phyloP scores from a whole-genome alignment of 2,113 vertebrate genomes.

The Oreochromis niloticus region DNA sequence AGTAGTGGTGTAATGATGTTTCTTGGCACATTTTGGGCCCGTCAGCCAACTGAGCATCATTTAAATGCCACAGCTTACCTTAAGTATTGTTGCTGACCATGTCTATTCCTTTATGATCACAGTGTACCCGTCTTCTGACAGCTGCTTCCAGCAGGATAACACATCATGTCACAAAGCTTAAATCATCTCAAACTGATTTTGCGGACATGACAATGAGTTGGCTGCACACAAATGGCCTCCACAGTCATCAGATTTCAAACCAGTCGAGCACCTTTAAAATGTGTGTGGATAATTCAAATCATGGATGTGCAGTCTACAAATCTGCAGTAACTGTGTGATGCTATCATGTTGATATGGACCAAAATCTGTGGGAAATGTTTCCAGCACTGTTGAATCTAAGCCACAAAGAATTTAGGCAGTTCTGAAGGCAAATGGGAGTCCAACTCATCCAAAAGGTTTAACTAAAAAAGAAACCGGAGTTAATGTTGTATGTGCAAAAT shows the following conservation, averaged over 20 bases:
- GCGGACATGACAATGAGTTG: background rate
- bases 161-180: background rate
- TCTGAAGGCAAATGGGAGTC: background rate
- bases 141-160: background rate
- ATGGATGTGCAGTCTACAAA: background rate
- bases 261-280: background rate
- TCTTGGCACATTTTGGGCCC: background rate
- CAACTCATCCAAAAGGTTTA: background rate
- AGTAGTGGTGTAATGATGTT: background rate
- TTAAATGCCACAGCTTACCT: background rate
- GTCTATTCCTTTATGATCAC: background rate
- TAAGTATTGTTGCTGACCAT: background rate
- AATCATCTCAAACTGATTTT: background rate
- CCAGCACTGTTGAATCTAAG: background rate
- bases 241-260: fast-evolving
- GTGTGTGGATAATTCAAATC: background rate
- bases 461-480: background rate
- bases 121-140: background rate
- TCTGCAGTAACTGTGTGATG: background rate
- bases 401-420: background rate
- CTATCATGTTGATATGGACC: background rate
- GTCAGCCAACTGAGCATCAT: background rate
- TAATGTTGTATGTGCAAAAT: background rate
- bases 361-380: background rate
- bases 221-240: background rate